Base-by-base conservation (phyloP, 2,797 vertebrate species). In the Pseudomugil gertrudae region DNA sequence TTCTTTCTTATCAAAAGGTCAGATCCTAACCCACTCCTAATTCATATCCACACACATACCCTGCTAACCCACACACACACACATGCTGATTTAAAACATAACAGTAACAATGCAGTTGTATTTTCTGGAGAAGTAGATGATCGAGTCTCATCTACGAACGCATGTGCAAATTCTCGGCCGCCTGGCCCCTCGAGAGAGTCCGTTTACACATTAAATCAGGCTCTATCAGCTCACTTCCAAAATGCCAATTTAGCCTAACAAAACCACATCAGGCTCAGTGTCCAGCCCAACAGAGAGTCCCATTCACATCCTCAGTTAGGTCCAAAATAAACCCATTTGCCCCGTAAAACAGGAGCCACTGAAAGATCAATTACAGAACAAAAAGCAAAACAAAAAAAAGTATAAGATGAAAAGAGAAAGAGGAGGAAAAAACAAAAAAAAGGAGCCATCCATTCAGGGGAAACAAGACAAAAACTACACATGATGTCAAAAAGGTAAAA, bases 111-210 rank as follows among this genome's bases (percentile, higher is more conserved):
- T 4, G 10, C 19, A 36, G 26, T 9, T 43, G 36, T 47, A 48
- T 69, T 50, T 8, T 0, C 23, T 33, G 5, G 19, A 17, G 38
- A 61, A 30, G 3, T 53, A 62, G 43, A 71, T 57, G 43, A 57
- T 23, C 29, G 13, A 0, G 10, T 47, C 29, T 52, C 13, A 43
- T 35, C 13, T 57, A 27, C n/a, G 35, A 19, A 26, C 30, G 35
- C 27, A 58, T 52, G 45, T 27, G 15, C 19, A 35, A 43, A 27
- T 24, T 15, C 27, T 63, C 14, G 0, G 23, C 27, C 45, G n/a
- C 32, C 24, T 33, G 35, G 21, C 29, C 32, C 48, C 38, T 24
- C 26, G 47, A 23, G 47, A 63, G 30, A 30, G 21, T 17, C 26
- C 50, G 32, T 36, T 55, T 23, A 56, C 40, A 26, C 43, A n/a